Conservation (phyloP, 2,113 vertebrate genomes). For the Pongo abelii region DNA sequence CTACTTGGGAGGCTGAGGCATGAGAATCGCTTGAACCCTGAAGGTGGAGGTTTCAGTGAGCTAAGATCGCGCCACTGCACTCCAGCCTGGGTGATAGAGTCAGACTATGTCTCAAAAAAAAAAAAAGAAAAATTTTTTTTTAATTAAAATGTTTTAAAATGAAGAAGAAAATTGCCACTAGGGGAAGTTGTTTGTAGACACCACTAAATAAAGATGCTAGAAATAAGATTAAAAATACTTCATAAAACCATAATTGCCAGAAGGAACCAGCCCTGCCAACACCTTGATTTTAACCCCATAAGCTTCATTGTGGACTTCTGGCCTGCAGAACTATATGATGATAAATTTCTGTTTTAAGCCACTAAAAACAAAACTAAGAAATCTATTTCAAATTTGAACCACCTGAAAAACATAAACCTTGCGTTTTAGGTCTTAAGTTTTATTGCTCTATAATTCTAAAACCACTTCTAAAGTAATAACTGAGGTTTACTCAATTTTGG, state of each 20-base stretch:
- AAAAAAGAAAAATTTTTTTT: too few species aligned
- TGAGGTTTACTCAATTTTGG: background rate
- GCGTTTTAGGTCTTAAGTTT: background rate
- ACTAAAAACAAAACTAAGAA: background rate
- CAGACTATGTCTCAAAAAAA: too few species aligned
- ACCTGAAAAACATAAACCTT: background rate
- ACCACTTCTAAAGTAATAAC: background rate
- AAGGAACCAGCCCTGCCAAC: background rate
- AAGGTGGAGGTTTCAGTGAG: too few species aligned
- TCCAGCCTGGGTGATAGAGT: too few species aligned
- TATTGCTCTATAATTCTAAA: background rate
- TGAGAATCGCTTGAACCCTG: too few species aligned
- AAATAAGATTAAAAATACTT: slow-evolving; percentile 9
- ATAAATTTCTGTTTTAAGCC: slow-evolving; percentile 1
- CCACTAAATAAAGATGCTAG: background rate
- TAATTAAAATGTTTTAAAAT: too few species aligned
- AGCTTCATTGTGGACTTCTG: background rate
- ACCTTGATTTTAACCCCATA: background rate
- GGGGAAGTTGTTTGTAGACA: background rate
- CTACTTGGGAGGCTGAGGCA: too few species aligned
- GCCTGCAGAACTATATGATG: background rate
- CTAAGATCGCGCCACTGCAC: too few species aligned
- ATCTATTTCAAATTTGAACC: slow-evolving; percentile 14
- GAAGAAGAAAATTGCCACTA: background rate
- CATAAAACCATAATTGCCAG: background rate